Conservation (phyloP, 1,140 invertebrate genomes). For the Gryon sp. region DNA sequence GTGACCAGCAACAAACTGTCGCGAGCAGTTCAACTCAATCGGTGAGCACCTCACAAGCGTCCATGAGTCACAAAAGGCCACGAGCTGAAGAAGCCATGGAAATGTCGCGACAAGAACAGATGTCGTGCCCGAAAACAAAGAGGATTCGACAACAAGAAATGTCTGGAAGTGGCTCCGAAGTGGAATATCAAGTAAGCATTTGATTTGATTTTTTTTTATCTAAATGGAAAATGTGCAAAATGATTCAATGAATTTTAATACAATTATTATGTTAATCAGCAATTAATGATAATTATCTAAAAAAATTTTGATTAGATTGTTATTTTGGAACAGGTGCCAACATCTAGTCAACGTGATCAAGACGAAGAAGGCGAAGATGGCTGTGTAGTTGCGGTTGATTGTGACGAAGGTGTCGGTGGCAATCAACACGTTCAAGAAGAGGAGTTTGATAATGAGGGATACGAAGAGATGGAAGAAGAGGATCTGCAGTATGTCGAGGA, state of each 20-base stretch:
- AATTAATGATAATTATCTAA: too few relatives aligned
- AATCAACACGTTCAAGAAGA: conserved; percentile 82
- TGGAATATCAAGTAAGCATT: conserved; percentile 75
- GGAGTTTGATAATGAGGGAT: conserved; percentile 80
- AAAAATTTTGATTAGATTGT: conserved; percentile 33
- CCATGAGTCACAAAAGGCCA: conserved; percentile 80
- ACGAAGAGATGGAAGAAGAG: conserved; percentile 81
- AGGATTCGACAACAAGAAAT: conserved; percentile 72
- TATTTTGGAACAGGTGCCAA: conserved; percentile 83
- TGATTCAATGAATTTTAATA: neutral
- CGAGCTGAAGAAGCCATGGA: conserved; percentile 79
- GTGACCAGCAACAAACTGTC: conserved; percentile 80
- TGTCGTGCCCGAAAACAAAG: conserved; percentile 73
- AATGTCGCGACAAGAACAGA: conserved; percentile 73
- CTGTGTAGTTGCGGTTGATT: conserved; percentile 85
- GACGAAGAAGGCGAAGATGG: conserved; percentile 89
- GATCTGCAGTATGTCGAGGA: conserved; percentile 79
- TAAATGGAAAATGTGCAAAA: neutral
- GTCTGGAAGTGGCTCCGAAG: conserved; percentile 73
- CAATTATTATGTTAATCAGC: neutral
- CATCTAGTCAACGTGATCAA: conserved; percentile 89
- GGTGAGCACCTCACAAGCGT: conserved; percentile 83
- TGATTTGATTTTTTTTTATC: conserved; percentile 16
- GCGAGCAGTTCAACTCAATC: conserved; percentile 80
- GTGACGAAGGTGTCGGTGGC: conserved; percentile 81